phyloP scores from a whole-genome alignment of 2,113 vertebrate species.

The Perca schrenkii region DNA sequence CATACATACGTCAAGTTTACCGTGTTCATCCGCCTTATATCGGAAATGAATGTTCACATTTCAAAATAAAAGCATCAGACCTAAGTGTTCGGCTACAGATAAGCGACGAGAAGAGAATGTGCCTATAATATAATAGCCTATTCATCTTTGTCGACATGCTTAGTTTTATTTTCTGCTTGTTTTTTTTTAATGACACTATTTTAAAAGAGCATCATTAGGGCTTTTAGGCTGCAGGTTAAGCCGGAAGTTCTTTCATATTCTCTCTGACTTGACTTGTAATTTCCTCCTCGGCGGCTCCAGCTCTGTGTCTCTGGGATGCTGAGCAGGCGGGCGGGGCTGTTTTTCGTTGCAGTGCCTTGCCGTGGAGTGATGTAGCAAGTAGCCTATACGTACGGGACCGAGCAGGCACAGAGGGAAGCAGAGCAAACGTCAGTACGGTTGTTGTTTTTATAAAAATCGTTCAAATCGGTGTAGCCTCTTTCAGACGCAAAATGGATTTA shows the following conservation, averaged over 20 bases:
- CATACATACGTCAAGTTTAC: not conserved
- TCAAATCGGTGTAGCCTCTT: not conserved
- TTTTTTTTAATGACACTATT: not conserved
- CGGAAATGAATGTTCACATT: not conserved
- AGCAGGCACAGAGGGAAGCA: slow-evolving; percentile 28
- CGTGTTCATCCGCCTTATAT: not conserved
- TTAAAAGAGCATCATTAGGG: not conserved
- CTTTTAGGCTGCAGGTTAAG: not conserved
- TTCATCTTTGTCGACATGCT: too few relatives aligned
- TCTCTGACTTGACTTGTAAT: slow-evolving; percentile 34
- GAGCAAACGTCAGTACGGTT: not conserved
- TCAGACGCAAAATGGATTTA: slow-evolving; percentile 50
- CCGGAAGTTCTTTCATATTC: slow-evolving; percentile 7
- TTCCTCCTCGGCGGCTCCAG: slow-evolving; percentile 28
- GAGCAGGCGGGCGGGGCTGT: slow-evolving; percentile 81
- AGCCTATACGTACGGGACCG: slow-evolving; percentile 25
- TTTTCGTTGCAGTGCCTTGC: slow-evolving; percentile 67
- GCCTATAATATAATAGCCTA: not conserved
- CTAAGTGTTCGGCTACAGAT: not conserved
- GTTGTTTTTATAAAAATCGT: not conserved
- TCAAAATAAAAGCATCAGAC: slow-evolving; percentile 26
- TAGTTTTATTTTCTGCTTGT: not conserved
- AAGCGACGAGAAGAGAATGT: not conserved
- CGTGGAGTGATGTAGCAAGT: slow-evolving; percentile 62
- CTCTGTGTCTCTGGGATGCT: slow-evolving; percentile 76